phyloP scores from a whole-genome alignment of 2,797 vertebrate species.

The Discoglossus pictus region DNA sequence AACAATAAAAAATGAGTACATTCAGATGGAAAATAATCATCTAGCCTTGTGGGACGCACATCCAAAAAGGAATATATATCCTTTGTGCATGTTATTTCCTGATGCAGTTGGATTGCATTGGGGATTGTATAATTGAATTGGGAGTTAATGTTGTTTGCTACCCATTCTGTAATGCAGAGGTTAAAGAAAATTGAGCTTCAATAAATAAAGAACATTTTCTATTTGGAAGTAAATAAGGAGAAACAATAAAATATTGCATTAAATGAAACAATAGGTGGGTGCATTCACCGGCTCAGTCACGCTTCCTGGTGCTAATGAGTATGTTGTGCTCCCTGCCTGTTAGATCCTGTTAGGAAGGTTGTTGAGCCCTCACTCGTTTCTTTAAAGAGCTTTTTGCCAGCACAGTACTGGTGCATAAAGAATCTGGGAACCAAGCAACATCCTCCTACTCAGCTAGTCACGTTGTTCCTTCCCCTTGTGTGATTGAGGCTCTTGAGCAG shows the following conservation, averaged over 20 bases:
- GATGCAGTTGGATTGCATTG: no score
- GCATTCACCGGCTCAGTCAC: slow-evolving; percentile 12
- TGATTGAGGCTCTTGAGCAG: background rate
- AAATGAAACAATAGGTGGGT: slow-evolving; percentile 2
- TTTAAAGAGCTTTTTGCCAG: slow-evolving; percentile 27
- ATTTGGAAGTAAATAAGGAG: background rate
- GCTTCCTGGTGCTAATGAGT: slow-evolving; percentile 24
- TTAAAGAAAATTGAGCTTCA: no score
- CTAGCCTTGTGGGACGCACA: no score
- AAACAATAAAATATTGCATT: slow-evolving; percentile 7
- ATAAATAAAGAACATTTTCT: no score
- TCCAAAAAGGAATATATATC: no score
- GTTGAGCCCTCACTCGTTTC: slow-evolving; percentile 15
- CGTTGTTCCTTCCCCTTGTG: background rate
- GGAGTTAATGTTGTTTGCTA: no score
- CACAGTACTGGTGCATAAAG: slow-evolving; percentile 13
- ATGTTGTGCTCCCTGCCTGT: slow-evolving; percentile 29
- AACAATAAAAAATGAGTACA: no score
- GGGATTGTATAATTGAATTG: no score
- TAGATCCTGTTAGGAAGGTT: slow-evolving; percentile 31
- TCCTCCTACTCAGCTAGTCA: slow-evolving; percentile 31
- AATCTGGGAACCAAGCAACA: slow-evolving; percentile 19
- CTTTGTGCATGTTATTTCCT: no score
- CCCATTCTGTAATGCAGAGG: no score
- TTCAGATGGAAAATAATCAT: no score